Percentiles rank a stretch among this genome's conserved stretches.
Conservation (phyloP, 2,888 invertebrate genomes). For the Orthonevra nobilis region DNA sequence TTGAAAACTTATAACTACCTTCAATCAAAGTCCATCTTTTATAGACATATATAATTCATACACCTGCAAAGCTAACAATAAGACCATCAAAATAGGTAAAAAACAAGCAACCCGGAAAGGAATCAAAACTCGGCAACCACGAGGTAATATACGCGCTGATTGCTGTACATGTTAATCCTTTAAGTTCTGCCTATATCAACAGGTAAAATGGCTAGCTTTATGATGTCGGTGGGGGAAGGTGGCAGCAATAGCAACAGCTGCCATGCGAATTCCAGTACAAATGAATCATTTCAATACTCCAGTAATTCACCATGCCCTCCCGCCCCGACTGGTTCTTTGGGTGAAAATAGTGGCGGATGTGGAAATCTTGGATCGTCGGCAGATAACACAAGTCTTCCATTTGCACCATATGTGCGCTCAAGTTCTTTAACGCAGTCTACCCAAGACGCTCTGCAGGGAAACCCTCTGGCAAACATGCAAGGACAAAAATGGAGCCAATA, state of each 20-base stretch:
- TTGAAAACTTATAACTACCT: constrained; percentile 1
- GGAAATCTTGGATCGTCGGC: not conserved
- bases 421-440: constrained; percentile 6
- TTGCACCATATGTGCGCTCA: constrained; percentile 20
- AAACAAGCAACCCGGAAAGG: constrained; percentile 61
- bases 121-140: constrained; percentile 50
- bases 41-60: constrained; percentile 22
- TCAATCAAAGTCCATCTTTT: not conserved
- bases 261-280: constrained; percentile 42
- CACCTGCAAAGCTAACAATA: constrained; percentile 27
- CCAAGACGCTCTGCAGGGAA: constrained; percentile 8
- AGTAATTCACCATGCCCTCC: constrained; percentile 15
- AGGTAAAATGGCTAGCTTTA: constrained; percentile 65
- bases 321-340: not conserved
- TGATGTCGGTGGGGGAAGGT: constrained; percentile 45
- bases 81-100: constrained; percentile 63
- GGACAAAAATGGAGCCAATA: constrained; percentile 77
- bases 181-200: constrained; percentile 1
- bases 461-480: constrained; percentile 69
- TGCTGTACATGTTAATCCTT: too few relatives aligned
- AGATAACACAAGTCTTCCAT: constrained; percentile 7
- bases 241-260: constrained; percentile 43
- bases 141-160: too few relatives aligned
- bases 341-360: not conserved
- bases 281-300: constrained; percentile 49